Percentiles rank a stretch among this genome's conserved stretches.
These are phyloP conservation scores for Sebastes goodei DNA, from an alignment of 2,797 vertebrate species.

Conservation along the genomic window DNA sequence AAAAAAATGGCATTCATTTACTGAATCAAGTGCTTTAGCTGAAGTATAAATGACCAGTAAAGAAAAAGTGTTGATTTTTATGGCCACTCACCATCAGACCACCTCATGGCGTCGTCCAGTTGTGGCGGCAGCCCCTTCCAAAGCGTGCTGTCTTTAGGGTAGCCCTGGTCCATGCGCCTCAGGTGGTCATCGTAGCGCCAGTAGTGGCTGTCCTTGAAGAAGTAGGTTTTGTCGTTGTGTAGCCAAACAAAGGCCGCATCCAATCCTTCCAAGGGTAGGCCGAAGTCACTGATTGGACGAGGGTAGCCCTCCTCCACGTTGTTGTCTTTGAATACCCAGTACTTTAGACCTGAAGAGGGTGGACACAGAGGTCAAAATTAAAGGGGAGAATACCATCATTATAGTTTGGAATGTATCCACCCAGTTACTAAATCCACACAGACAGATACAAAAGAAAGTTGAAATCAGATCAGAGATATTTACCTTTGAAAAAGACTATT, in stretches of 20 bases:
- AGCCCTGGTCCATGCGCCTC: constrained; percentile 90
- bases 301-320: constrained; percentile 96
- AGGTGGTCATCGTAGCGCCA: constrained; percentile 94
- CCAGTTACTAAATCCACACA: neutral
- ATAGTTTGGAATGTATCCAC: neutral
- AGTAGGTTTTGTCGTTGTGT: constrained; percentile 97
- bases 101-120: constrained; percentile 94
- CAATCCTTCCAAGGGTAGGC: constrained; percentile 88
- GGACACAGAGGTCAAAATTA: neutral
- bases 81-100: constrained; percentile 92
- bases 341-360: constrained; percentile 87
- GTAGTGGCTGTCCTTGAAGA: constrained; percentile 93
- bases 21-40: neutral
- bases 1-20: neutral
- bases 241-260: constrained; percentile 94
- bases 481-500: constrained; percentile 98
- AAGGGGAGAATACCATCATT: neutral
- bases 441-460: neutral
- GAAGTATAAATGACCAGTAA: neutral
- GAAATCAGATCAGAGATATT: neutral
- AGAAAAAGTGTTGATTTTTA: neutral
- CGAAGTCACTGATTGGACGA: constrained; percentile 91
- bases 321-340: constrained; percentile 98
- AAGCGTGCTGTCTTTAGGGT: constrained; percentile 87
- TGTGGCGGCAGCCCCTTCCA: constrained; percentile 93